A percentile compares a stretch with the other conserved stretches of the same genome.
Evolutionary conservation across 2,113 vertebrate species (phyloP).

Genomic region (Hippocampus guttulatus): DNA sequence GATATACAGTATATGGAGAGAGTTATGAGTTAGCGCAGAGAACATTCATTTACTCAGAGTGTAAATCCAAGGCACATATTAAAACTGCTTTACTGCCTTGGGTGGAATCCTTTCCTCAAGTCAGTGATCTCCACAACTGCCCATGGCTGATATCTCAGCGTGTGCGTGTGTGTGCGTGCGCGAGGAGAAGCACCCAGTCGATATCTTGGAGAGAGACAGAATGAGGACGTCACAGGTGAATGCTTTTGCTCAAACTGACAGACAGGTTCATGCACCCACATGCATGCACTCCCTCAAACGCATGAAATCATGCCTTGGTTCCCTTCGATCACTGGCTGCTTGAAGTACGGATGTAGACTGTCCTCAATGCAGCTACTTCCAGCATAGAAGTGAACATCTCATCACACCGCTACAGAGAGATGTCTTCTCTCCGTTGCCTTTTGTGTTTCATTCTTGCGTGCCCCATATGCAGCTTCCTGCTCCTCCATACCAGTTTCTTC

Average conservation of each 20-base stretch:
- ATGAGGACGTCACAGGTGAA: constrained; percentile 73
- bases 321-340: too few relatives aligned
- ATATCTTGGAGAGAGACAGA: constrained; percentile 67
- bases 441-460: too few relatives aligned
- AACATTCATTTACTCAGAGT: constrained; percentile 43
- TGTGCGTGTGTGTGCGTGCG: constrained; percentile 19
- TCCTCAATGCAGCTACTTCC: too few relatives aligned
- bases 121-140: constrained; percentile 69
- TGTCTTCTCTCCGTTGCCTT: too few relatives aligned
- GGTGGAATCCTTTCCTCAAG: constrained; percentile 63
- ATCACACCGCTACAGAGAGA: too few relatives aligned
- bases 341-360: too few relatives aligned
- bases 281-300: constrained; percentile 15
- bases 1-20: constrained; percentile 4
- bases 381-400: too few relatives aligned
- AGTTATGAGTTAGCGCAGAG: constrained; percentile 17
- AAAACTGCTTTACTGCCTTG: constrained; percentile 46
- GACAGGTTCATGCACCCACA: constrained; percentile 47
- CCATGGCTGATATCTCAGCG: constrained; percentile 55
- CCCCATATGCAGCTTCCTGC: constrained; percentile 1
- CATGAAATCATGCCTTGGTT: constrained; percentile 23
- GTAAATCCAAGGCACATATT: constrained; percentile 51
- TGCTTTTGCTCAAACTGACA: constrained; percentile 64
- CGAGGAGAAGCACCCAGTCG: constrained; percentile 49
- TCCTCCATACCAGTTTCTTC: background rate